Percentiles rank a stretch among this genome's conserved stretches.
Conservation (phyloP, 2,797 vertebrate genomes). For the Poecilia picta region DNA sequence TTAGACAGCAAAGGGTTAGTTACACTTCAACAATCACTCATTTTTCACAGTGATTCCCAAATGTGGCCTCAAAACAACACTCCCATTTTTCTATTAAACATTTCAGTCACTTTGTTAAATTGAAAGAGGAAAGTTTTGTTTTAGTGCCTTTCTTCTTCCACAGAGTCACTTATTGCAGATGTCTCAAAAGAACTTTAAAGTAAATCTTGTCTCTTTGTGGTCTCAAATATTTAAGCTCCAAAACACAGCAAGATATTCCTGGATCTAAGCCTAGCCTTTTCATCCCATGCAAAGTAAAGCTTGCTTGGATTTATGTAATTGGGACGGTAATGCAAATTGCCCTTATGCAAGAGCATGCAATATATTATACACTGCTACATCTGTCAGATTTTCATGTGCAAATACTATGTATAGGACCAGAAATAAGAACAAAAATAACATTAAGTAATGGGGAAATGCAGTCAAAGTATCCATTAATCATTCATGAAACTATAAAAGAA, state of each 20-base stretch:
- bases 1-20: not conserved
- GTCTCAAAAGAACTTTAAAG: not conserved
- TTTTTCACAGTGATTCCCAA: not conserved
- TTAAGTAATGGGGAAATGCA: not conserved
- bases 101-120: not conserved
- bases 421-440: not conserved
- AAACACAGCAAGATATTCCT: not conserved
- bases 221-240: not conserved
- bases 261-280: not conserved
- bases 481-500: not conserved
- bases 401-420: no score
- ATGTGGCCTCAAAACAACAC: not conserved
- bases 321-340: not conserved
- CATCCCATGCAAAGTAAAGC: not conserved
- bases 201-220: not conserved
- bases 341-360: not conserved
- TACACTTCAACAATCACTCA: slow-evolving; percentile 24
- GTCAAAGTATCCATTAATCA: not conserved
- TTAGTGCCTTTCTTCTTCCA: not conserved
- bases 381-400: not conserved
- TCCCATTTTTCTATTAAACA: not conserved
- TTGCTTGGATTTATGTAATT: not conserved
- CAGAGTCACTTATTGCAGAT: not conserved
- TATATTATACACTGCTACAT: not conserved
- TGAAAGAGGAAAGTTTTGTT: not conserved